Evolutionary conservation across 2,113 vertebrate genomes (phyloP).

Genomic region (Salvelinus alpinus): DNA sequence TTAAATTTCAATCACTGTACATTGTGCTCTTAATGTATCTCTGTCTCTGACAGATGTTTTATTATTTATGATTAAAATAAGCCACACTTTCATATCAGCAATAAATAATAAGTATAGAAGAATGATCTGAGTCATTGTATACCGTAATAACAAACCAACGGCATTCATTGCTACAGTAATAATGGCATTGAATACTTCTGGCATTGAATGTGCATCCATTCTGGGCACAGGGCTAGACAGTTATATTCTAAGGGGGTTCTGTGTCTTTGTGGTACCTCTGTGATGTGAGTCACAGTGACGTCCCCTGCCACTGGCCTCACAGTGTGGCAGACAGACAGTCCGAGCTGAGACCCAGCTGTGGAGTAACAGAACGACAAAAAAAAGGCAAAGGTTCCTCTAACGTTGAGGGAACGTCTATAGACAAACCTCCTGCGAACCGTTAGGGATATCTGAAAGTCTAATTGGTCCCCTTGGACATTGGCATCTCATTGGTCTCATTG

Average conservation of each 20-base stretch:
- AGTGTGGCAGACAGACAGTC: background rate
- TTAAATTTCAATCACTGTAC: too few relatives aligned
- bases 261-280: background rate
- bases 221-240: background rate
- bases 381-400: background rate
- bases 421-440: background rate
- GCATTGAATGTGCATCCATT: background rate
- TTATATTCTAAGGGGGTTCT: background rate
- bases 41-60: too few relatives aligned
- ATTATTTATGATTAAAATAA: too few relatives aligned
- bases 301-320: background rate
- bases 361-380: background rate
- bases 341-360: background rate
- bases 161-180: background rate
- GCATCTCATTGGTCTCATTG: background rate
- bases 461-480: background rate
- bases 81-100: too few relatives aligned
- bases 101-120: too few relatives aligned
- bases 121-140: too few relatives aligned
- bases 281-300: constrained; percentile 2
- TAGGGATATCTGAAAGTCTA: background rate
- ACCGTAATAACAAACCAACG: background rate
- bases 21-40: too few relatives aligned
- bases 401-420: background rate
- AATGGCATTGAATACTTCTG: background rate